Base-by-base conservation (phyloP, 2,113 vertebrate species). In the Protomyctophum bolini region DNA sequence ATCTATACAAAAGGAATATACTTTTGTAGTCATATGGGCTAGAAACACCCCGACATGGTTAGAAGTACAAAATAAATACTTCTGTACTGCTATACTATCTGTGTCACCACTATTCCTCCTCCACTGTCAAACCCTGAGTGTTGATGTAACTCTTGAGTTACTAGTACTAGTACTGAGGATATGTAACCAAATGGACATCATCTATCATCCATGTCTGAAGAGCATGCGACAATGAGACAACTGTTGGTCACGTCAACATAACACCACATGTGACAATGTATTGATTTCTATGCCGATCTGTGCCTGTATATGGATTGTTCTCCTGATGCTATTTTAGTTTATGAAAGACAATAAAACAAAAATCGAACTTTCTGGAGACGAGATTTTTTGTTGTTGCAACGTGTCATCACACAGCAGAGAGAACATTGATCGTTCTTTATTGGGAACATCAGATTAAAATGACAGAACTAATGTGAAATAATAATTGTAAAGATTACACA, bases 231-330 rank as follows among this genome's bases (percentile, higher is more conserved):
- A 64, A 66, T 82, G 69, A 41, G 65, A 76, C 70, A 51, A 6
- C 74, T 72, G 81, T 3, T 76, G 80, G 77, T 65, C 52, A 29
- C 75, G 73, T 75, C 79, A 83, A 14, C 66, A 54, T 60, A 11
- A 11, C 33, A 41, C 33, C 1, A 41, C 33, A 41, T 61, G 87
- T 90, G 92, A 92, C 84, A 92, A 64, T 92, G 91, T 64, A 51
- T 93, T 86, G 91, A 91, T 94, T 95, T 94, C 91, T 94, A 95
- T 94, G 92, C 92, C 94, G 87, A 91, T 89, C 92, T 81, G 88
- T 90, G 90, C 92, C 94, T 94, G 93, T 96, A 93, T 94, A 94
- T 94, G 94, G 93, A 95, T 92, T 96, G 92, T 95, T 95, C 91
- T 96, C 91, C 91, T 93, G 92, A 94, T 93, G 89, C 93, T 92